phyloP scores from a whole-genome alignment of 2,888 invertebrate species.

The Athalia circularis region DNA sequence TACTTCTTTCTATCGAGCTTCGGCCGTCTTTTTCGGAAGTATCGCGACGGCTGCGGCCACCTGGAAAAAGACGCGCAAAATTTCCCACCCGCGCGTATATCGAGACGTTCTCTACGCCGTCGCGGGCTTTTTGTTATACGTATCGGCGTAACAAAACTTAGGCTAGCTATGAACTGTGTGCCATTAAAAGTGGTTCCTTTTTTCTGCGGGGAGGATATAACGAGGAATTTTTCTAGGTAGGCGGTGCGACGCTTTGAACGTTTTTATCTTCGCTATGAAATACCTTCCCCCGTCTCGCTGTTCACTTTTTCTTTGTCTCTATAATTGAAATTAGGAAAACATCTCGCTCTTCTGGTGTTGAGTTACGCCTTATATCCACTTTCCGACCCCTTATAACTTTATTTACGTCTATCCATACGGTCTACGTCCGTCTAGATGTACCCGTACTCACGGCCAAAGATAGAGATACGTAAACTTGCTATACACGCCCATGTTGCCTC shows the following conservation, averaged over 20 bases:
- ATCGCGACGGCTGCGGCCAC: slow-evolving; percentile 63
- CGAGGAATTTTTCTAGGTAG: neutral
- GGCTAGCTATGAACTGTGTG: neutral
- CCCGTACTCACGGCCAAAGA: too few species aligned
- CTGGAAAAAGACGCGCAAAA: slow-evolving; percentile 60
- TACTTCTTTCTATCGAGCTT: slow-evolving; percentile 53
- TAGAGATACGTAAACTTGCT: too few species aligned
- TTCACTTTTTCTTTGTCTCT: neutral
- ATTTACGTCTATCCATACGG: too few species aligned
- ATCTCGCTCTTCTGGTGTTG: too few species aligned
- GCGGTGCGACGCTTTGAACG: slow-evolving; percentile 21
- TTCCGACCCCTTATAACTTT: too few species aligned
- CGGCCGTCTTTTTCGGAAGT: slow-evolving; percentile 57
- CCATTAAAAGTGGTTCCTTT: neutral
- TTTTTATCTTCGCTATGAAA: neutral
- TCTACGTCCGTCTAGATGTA: too few species aligned
- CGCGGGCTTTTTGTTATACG: neutral
- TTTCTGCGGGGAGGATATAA: neutral
- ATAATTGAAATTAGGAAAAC: too few species aligned
- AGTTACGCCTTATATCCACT: too few species aligned
- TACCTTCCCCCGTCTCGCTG: neutral
- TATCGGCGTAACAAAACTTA: neutral
- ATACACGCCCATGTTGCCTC: neutral
- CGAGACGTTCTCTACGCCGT: neutral
- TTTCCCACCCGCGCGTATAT: slow-evolving; percentile 35